phyloP scores from a whole-genome alignment of 2,797 vertebrate genomes.

The Tadarida brasiliensis region DNA sequence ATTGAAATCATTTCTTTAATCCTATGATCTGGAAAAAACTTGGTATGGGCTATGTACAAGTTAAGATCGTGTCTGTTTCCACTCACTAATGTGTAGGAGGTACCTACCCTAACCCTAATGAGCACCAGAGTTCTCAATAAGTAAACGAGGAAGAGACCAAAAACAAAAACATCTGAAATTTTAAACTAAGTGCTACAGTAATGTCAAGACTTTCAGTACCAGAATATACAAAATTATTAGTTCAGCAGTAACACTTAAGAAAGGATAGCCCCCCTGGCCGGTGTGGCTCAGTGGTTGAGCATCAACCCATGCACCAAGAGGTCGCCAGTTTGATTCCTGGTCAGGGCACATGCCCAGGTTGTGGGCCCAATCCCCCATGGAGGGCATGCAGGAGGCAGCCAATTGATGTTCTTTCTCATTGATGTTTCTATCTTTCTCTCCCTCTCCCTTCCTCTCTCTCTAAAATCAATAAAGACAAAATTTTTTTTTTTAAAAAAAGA shows the following conservation, averaged over 20 bases:
- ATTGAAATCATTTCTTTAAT: neutral
- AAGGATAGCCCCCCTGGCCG: too few relatives aligned
- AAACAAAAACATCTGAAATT: conserved; percentile 32
- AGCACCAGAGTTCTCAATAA: conserved; percentile 16
- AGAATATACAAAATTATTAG: conserved; percentile 41
- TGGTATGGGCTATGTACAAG: neutral
- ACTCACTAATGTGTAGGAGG: neutral
- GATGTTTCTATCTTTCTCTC: too few relatives aligned
- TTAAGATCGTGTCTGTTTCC: neutral
- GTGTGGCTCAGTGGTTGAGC: too few relatives aligned
- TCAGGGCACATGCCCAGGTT: too few relatives aligned
- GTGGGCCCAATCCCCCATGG: too few relatives aligned
- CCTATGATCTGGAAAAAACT: neutral
- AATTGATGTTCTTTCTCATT: too few relatives aligned
- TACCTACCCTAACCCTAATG: neutral
- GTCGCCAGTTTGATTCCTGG: too few relatives aligned
- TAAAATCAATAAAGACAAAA: too few relatives aligned
- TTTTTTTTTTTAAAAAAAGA: too few relatives aligned
- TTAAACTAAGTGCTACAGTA: conserved; percentile 29
- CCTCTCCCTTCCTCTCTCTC: too few relatives aligned
- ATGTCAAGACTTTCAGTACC: conserved; percentile 43
- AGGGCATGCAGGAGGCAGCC: too few relatives aligned
- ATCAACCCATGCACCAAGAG: too few relatives aligned
- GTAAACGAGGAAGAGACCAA: conserved; percentile 14
- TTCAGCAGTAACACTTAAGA: conserved; percentile 57